phyloP scores from a whole-genome alignment of 2,113 vertebrate species.

The Myodes glareolus region DNA sequence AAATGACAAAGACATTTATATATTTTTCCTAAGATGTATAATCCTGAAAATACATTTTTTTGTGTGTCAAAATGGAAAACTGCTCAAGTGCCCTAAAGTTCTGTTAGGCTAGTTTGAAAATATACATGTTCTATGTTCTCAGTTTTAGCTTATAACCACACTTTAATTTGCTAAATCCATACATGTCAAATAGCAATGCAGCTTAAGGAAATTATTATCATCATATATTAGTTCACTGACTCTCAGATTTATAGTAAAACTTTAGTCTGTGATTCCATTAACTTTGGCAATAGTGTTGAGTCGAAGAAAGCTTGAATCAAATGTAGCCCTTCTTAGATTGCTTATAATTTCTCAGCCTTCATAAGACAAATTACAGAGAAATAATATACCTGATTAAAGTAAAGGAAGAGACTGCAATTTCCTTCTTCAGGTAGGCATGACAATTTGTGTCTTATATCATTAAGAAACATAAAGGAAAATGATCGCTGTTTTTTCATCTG shows the following conservation, averaged over 20 bases:
- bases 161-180: neutral
- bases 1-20: constrained; percentile 50
- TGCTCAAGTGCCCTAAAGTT: neutral
- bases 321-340: neutral
- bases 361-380: constrained; percentile 21
- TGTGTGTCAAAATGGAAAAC: constrained; percentile 55
- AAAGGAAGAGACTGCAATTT: constrained; percentile 17
- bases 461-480: neutral
- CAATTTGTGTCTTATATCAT: constrained; percentile 20
- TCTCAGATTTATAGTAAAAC: constrained; percentile 42
- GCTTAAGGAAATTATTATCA: constrained; percentile 3
- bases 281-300: neutral
- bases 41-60: constrained; percentile 48
- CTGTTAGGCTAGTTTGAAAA: constrained; percentile 14
- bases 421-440: neutral
- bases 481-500: neutral
- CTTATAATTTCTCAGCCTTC: constrained; percentile 36
- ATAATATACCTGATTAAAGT: constrained; percentile 24
- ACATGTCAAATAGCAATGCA: neutral
- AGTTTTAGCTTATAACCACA: constrained; percentile 12
- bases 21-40: constrained; percentile 5
- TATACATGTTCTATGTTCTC: neutral
- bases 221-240: constrained; percentile 2
- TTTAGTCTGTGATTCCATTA: constrained; percentile 17
- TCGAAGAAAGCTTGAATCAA: constrained; percentile 21